Percentiles rank a stretch among this genome's conserved stretches.
These are phyloP conservation scores for Acomys russatus DNA, from an alignment of 2,797 vertebrate genomes.

Conservation along the genomic window DNA sequence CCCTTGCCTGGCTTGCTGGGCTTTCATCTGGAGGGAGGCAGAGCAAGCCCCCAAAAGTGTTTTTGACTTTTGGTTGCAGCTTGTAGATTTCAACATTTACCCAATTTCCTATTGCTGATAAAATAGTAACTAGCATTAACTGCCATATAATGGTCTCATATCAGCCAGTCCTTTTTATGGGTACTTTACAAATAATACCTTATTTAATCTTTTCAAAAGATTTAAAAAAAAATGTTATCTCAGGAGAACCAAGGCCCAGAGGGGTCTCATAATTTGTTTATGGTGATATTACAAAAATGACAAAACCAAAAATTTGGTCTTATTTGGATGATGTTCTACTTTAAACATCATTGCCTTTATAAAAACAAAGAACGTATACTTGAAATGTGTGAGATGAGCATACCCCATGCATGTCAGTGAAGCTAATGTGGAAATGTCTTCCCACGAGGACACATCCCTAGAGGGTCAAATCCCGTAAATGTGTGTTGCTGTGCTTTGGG, in stretches of 20 bases:
- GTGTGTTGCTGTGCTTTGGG: background rate
- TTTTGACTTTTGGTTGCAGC: constrained; percentile 9
- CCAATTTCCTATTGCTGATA: constrained; percentile 20
- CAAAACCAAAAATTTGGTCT: constrained; percentile 7
- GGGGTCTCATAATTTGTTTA: background rate
- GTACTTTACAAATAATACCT: constrained; percentile 29
- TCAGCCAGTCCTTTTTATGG: background rate
- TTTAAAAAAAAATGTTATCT: background rate
- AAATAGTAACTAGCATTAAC: constrained; percentile 57
- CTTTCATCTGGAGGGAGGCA: constrained; percentile 26
- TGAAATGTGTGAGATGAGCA: constrained; percentile 2
- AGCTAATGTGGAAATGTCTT: background rate
- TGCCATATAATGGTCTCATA: background rate
- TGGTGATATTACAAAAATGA: background rate
- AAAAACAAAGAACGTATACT: background rate
- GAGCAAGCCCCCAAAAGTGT: background rate
- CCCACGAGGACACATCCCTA: background rate
- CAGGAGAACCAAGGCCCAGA: background rate
- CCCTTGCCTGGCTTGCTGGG: background rate
- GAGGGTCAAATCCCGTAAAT: background rate
- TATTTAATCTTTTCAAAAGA: constrained; percentile 61
- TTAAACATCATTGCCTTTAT: background rate
- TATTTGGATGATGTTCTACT: constrained; percentile 15
- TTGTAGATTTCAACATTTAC: constrained; percentile 1
- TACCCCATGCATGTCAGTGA: background rate